These are phyloP conservation scores for Hyphantria cunea DNA, from an alignment of 1,140 invertebrate species.

Conservation along the genomic window DNA sequence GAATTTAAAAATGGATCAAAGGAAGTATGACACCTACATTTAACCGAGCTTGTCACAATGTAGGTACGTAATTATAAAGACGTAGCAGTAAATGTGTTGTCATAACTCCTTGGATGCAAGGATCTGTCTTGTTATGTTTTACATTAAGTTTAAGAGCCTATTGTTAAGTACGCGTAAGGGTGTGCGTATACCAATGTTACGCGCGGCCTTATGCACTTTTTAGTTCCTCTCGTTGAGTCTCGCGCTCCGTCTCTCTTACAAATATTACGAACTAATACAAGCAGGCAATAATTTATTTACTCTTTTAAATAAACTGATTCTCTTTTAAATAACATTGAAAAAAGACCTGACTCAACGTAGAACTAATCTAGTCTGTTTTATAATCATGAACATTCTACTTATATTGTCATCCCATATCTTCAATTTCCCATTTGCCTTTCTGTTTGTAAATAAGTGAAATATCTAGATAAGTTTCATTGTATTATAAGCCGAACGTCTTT, in stretches of 20 bases:
- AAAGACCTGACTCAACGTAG: slow-evolving; percentile 61
- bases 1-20: slow-evolving; percentile 2
- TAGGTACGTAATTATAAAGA: not conserved
- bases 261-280: no score
- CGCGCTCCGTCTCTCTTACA: slow-evolving; percentile 29
- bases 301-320: not conserved
- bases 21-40: slow-evolving; percentile 2
- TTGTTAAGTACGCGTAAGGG: slow-evolving; percentile 51
- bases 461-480: slow-evolving; percentile 26
- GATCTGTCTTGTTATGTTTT: slow-evolving; percentile 44
- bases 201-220: slow-evolving; percentile 61
- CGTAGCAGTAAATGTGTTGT: slow-evolving; percentile 2
- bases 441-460: slow-evolving; percentile 38
- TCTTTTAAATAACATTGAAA: slow-evolving; percentile 1
- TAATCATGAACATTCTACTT: slow-evolving; percentile 34
- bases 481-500: not conserved
- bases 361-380: slow-evolving; percentile 76
- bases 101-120: slow-evolving; percentile 22
- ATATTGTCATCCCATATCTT: slow-evolving; percentile 20
- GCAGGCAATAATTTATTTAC: no score
- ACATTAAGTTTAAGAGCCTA: slow-evolving; percentile 37
- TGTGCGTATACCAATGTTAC: slow-evolving; percentile 59
- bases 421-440: slow-evolving; percentile 12
- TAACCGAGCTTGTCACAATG: no score
- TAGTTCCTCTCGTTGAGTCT: slow-evolving; percentile 69